These are phyloP conservation scores for Myrmophylax atrothorax DNA, from an alignment of 2,113 vertebrate species.

Conservation along the genomic window DNA sequence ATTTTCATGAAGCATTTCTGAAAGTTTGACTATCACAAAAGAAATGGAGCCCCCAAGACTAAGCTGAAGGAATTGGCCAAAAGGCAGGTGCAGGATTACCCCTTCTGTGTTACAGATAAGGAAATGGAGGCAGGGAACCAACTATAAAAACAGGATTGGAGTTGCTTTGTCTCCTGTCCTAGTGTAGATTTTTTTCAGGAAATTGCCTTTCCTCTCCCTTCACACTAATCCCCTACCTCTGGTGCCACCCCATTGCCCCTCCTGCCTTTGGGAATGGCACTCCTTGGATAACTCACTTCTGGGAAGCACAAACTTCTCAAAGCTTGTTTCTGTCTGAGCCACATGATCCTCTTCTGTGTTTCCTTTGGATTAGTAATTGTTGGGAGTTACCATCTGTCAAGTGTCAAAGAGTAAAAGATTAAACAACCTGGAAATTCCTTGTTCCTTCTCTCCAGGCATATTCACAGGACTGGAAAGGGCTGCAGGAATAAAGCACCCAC, in stretches of 20 bases:
- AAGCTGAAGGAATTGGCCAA: not conserved
- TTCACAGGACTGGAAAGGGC: not conserved
- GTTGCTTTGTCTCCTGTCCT: not conserved
- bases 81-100: not conserved
- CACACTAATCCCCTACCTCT: not conserved
- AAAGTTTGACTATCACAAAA: not conserved
- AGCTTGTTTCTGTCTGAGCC: not conserved
- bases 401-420: slow-evolving; percentile 53
- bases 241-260: not conserved
- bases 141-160: not conserved
- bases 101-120: rapidly evolving
- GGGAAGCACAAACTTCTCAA: not conserved
- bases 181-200: not conserved
- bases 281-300: not conserved
- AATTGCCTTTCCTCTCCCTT: not conserved
- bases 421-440: slow-evolving; percentile 22
- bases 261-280: not conserved
- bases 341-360: not conserved
- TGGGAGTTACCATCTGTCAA: slow-evolving; percentile 40
- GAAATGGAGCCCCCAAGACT: not conserved
- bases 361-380: slow-evolving; percentile 31
- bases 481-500: not conserved
- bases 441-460: not conserved
- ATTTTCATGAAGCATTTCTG: not conserved
- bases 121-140: not conserved